Conservation (phyloP, 2,113 vertebrate species). For the Antechinus stuartii region DNA sequence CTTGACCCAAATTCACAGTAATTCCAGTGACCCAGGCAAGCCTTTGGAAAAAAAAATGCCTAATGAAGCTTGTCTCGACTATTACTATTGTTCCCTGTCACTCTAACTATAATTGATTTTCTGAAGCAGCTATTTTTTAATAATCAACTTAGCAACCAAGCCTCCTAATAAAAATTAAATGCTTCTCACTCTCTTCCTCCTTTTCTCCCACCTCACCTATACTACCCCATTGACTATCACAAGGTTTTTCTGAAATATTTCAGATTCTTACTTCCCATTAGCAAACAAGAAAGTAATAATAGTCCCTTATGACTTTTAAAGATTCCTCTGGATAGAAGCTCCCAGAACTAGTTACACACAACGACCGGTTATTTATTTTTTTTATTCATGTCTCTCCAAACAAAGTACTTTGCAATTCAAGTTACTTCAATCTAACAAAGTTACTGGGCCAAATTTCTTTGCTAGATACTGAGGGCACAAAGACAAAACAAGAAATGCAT, state of each 20-base stretch:
- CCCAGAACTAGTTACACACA: background rate
- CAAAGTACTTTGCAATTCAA: conserved; percentile 13
- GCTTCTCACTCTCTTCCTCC: background rate
- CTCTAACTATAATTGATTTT: conserved; percentile 74
- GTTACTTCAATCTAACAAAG: background rate
- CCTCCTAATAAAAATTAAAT: conserved; percentile 57
- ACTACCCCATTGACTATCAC: conserved; percentile 10
- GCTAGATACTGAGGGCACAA: background rate
- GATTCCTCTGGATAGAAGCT: background rate
- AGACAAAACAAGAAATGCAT: background rate
- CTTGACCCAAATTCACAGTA: conserved; percentile 83
- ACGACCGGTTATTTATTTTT: background rate
- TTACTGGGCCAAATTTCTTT: background rate
- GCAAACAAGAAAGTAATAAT: conserved; percentile 29
- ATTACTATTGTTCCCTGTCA: conserved; percentile 69
- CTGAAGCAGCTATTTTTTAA: conserved; percentile 62
- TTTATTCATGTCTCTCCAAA: background rate
- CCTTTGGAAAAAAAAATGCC: conserved; percentile 61
- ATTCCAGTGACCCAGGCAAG: conserved; percentile 76
- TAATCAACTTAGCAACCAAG: conserved; percentile 67
- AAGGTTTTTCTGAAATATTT: conserved; percentile 50
- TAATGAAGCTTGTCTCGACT: conserved; percentile 79
- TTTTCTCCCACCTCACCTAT: background rate
- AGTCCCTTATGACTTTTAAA: background rate
- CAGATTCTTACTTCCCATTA: conserved; percentile 11